These are phyloP conservation scores for Quiscalus mexicanus DNA, from an alignment of 2,113 vertebrate species.

Conservation along the genomic window DNA sequence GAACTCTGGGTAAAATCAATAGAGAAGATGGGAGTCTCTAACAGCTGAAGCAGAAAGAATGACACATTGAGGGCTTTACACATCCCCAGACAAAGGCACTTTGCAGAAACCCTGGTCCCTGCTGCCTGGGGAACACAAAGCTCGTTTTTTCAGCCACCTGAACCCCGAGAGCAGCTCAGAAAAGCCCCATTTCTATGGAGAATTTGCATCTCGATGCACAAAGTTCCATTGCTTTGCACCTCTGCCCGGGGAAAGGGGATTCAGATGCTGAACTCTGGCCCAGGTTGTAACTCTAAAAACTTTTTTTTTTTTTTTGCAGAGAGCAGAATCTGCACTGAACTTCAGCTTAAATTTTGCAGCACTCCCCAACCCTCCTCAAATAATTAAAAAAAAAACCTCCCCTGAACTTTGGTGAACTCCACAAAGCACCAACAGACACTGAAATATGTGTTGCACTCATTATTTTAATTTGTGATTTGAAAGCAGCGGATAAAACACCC, in stretches of 20 bases:
- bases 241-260: not conserved
- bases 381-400: not conserved
- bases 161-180: conserved; percentile 37
- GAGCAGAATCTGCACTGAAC: not conserved
- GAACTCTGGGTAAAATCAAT: conserved; percentile 73
- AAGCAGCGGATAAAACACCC: not conserved
- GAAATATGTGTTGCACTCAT: not conserved
- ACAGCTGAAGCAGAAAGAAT: conserved; percentile 73
- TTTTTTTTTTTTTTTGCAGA: not conserved
- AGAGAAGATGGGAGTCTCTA: conserved; percentile 69
- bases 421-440: not conserved
- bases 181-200: conserved; percentile 4
- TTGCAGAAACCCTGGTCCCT: conserved; percentile 30
- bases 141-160: conserved; percentile 59
- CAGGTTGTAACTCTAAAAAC: not conserved
- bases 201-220: not conserved
- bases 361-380: not conserved
- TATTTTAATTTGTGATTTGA: not conserved
- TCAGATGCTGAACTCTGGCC: not conserved
- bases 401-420: not conserved
- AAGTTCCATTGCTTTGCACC: not conserved
- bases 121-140: not conserved
- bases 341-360: not conserved
- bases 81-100: conserved; percentile 71
- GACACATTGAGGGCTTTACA: conserved; percentile 58